phyloP scores from a whole-genome alignment of 2,797 vertebrate species.

The Sebastes vulpes region DNA sequence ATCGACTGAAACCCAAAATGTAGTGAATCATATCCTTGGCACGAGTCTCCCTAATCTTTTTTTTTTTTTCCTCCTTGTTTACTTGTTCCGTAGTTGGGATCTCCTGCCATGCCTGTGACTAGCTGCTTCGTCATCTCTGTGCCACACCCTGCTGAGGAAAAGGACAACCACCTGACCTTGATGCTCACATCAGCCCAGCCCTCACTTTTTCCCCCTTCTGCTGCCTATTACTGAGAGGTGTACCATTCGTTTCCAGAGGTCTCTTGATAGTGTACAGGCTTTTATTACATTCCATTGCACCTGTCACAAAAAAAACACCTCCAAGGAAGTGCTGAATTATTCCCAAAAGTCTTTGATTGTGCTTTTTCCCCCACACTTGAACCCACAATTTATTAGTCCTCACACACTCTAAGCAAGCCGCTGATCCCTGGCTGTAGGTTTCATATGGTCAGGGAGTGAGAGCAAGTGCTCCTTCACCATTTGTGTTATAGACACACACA shows the following conservation, averaged over 20 bases:
- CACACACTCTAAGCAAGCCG: conserved; percentile 9
- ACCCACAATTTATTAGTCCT: conserved; percentile 6
- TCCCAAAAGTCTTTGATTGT: conserved; percentile 3
- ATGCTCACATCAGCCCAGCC: conserved; percentile 66
- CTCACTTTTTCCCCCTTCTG: conserved; percentile 23
- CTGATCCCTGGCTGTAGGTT: background rate
- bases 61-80: conserved; percentile 23
- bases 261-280: conserved; percentile 11
- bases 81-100: conserved; percentile 63
- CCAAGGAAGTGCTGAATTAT: background rate
- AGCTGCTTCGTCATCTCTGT: conserved; percentile 79
- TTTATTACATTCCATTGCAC: conserved; percentile 22
- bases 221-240: conserved; percentile 30
- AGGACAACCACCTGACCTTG: conserved; percentile 83
- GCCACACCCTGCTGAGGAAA: conserved; percentile 81
- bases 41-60: conserved; percentile 4
- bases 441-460: background rate
- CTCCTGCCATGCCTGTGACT: conserved; percentile 74
- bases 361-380: conserved; percentile 9
- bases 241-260: conserved; percentile 37
- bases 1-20: conserved; percentile 1
- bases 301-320: conserved; percentile 13
- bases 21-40: conserved; percentile 55
- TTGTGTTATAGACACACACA: conserved; percentile 7
- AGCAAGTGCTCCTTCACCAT: background rate